phyloP scores from a whole-genome alignment of 64 coral and sea anemone genomes.

The Orbicella faveolata region DNA sequence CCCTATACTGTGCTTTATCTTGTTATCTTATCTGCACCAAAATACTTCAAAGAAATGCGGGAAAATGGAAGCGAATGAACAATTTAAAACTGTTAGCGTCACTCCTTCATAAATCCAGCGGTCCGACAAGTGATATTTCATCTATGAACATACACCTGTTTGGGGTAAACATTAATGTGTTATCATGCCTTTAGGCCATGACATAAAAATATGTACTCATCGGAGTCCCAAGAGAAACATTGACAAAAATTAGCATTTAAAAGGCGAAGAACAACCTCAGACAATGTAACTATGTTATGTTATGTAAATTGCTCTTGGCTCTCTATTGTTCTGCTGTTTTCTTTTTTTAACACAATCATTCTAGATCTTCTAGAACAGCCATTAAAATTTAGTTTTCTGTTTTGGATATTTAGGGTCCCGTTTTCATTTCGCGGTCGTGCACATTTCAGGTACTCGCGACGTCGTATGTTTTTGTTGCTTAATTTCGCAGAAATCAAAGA shows the following conservation, averaged over 20 bases:
- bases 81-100: background rate
- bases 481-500: too few relatives aligned
- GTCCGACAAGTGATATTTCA: background rate
- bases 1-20: background rate
- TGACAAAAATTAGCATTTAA: conserved; percentile 11
- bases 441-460: too few relatives aligned
- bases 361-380: too few relatives aligned
- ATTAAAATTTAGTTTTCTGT: too few relatives aligned
- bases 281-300: background rate
- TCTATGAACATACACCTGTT: background rate
- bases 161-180: background rate
- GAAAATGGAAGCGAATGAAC: background rate
- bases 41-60: background rate
- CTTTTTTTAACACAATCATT: too few relatives aligned
- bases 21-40: background rate
- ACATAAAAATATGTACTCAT: background rate
- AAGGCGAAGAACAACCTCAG: background rate
- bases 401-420: too few relatives aligned
- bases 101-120: background rate
- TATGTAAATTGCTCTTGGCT: too few relatives aligned
- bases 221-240: background rate
- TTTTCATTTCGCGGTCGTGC: too few relatives aligned
- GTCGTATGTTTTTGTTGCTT: too few relatives aligned
- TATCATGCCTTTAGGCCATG: background rate
- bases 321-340: too few relatives aligned